Conservation (phyloP, 2,113 vertebrate species). For the Myrmecobius fasciatus region DNA sequence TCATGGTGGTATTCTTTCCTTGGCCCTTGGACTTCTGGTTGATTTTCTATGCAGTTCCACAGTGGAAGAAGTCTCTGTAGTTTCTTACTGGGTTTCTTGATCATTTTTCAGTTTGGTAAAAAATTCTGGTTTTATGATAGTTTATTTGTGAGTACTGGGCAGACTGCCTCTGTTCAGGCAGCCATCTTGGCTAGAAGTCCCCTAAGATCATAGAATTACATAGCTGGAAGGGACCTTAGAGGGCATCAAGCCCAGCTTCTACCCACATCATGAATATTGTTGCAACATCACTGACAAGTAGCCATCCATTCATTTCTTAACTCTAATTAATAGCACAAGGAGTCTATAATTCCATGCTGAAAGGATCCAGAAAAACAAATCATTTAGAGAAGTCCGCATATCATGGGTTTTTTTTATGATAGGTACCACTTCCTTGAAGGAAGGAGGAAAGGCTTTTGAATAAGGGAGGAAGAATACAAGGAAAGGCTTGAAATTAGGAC, state of each 20-base stretch:
- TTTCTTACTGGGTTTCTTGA: neutral
- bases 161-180: neutral
- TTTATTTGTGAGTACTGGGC: neutral
- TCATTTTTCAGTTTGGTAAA: neutral
- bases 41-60: neutral
- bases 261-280: slow-evolving; percentile 5
- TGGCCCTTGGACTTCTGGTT: neutral
- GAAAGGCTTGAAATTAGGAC: neutral
- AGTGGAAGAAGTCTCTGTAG: neutral
- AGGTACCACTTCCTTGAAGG: neutral
- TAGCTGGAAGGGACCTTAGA: neutral
- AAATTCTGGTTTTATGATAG: neutral
- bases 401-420: neutral
- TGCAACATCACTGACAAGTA: neutral
- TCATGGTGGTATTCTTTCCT: neutral
- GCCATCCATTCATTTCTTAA: slow-evolving; percentile 3
- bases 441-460: neutral
- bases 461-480: neutral
- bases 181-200: neutral
- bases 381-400: neutral
- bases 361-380: neutral
- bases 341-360: neutral
- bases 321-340: slow-evolving; percentile 1
- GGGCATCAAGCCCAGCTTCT: neutral
- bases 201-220: slow-evolving; percentile 6